These are phyloP conservation scores for Laothoe populi DNA, from an alignment of 2,888 invertebrate species.

Conservation along the genomic window DNA sequence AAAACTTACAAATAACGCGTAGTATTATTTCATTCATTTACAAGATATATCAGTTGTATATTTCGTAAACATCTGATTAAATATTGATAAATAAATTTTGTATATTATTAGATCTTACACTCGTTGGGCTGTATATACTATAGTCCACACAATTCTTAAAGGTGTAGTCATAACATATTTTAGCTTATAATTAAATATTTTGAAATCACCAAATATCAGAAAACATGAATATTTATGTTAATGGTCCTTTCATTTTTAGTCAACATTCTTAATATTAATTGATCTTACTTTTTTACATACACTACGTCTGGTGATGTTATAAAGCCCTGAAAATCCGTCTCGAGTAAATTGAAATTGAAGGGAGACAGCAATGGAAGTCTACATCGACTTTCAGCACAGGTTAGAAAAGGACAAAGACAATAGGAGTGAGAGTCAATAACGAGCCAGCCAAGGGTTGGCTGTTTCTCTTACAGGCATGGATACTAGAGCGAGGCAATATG, in stretches of 20 bases:
- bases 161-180: too few relatives aligned
- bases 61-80: too few relatives aligned
- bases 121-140: too few relatives aligned
- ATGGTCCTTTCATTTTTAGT: neutral
- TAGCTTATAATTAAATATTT: neutral
- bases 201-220: neutral
- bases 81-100: too few relatives aligned
- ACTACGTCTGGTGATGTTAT: constrained; percentile 61
- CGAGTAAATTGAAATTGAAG: constrained; percentile 84
- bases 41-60: too few relatives aligned
- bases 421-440: constrained; percentile 85
- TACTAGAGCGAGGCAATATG: constrained; percentile 78
- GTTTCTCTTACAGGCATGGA: constrained; percentile 78
- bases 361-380: constrained; percentile 60
- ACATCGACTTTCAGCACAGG: constrained; percentile 42
- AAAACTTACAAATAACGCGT: too few relatives aligned
- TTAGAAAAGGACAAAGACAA: constrained; percentile 57
- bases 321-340: constrained; percentile 83
- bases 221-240: neutral
- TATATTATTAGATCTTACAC: too few relatives aligned
- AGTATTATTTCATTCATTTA: too few relatives aligned
- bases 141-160: too few relatives aligned
- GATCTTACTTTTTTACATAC: constrained; percentile 37
- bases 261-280: constrained; percentile 1
- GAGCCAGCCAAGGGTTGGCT: constrained; percentile 84